Evolutionary conservation across 2,888 invertebrate species (phyloP).

Genomic region (Enoplolaimus lenunculus): DNA sequence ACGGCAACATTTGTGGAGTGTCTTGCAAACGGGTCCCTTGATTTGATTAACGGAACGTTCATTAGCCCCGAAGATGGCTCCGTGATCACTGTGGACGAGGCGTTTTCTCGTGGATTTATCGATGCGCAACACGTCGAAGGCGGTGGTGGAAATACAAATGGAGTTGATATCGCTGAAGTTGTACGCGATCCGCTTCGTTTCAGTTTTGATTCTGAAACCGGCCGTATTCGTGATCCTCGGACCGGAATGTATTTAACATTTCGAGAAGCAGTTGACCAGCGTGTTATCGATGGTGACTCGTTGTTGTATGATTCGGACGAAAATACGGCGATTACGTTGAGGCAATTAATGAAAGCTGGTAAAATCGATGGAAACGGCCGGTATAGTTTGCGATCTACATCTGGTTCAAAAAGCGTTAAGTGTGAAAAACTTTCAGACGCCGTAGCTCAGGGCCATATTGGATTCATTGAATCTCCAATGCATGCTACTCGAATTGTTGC

Average conservation of each 20-base stretch:
- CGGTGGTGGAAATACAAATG: neutral
- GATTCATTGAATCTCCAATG: conserved; percentile 71
- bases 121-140: conserved; percentile 55
- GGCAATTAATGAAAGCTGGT: conserved; percentile 59
- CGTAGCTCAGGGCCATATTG: conserved; percentile 69
- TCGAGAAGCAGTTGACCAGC: conserved; percentile 65
- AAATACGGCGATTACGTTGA: conserved; percentile 57
- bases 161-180: neutral
- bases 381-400: conserved; percentile 51
- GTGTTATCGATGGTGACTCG: conserved; percentile 51
- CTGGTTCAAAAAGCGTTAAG: conserved; percentile 46
- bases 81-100: conserved; percentile 63
- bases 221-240: conserved; percentile 66
- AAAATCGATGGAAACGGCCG: conserved; percentile 52
- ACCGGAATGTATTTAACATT: conserved; percentile 64
- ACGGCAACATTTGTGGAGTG: conserved; percentile 59
- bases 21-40: conserved; percentile 61
- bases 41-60: conserved; percentile 52
- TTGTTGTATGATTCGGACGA: conserved; percentile 59
- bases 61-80: conserved; percentile 65
- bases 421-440: conserved; percentile 54
- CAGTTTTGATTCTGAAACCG: conserved; percentile 48
- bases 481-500: conserved; percentile 71
- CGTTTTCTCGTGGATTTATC: conserved; percentile 62
- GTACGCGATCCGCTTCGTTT: conserved; percentile 60